Conservation (phyloP, 2,113 vertebrate genomes). For the Pelodiscus sinensis region DNA sequence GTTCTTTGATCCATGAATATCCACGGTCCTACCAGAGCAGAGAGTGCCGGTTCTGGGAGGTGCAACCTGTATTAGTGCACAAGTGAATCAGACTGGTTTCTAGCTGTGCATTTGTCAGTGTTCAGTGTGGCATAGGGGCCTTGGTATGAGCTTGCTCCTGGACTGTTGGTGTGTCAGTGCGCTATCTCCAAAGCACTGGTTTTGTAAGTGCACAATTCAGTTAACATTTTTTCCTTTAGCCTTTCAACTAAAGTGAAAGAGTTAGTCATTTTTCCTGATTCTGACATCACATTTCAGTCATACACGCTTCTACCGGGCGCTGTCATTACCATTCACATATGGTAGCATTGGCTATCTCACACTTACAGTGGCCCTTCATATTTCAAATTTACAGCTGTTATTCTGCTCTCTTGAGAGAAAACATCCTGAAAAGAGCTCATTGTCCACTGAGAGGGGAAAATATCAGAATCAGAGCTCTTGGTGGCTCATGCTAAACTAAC, state of each 20-base stretch:
- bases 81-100: background rate
- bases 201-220: background rate
- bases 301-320: background rate
- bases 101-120: background rate
- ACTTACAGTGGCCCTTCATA: background rate
- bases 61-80: background rate
- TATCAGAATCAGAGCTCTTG: accelerated
- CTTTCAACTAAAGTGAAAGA: background rate
- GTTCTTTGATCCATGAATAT: too few species aligned
- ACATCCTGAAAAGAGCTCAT: background rate
- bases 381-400: background rate
- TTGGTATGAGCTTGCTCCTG: background rate
- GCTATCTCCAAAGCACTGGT: background rate
- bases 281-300: background rate
- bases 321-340: background rate
- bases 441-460: background rate
- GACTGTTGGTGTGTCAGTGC: background rate
- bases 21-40: too few species aligned
- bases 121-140: background rate
- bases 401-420: background rate
- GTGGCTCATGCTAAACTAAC: accelerated
- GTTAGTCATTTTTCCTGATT: background rate
- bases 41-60: too few species aligned
- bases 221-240: background rate
- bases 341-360: background rate